phyloP scores from a whole-genome alignment of 92 coral and sea anemone genomes.

The Epizoanthus scotinus region DNA sequence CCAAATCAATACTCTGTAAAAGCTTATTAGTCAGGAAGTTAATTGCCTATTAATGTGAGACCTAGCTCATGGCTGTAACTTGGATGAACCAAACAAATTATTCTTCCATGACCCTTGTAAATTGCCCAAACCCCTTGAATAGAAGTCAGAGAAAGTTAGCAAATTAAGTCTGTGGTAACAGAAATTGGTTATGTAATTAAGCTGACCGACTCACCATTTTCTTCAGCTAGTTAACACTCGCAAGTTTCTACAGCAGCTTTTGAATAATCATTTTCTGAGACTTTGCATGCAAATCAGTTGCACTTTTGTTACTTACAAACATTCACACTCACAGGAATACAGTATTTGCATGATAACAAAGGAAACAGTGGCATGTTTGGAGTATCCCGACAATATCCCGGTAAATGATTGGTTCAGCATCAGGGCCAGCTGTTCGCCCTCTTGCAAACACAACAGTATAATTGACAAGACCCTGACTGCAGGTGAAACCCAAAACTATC shows the following conservation, averaged over 20 bases:
- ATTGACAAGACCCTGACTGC: constrained; percentile 24
- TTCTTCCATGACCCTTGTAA: neutral
- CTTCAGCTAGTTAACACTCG: neutral
- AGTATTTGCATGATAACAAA: constrained; percentile 43
- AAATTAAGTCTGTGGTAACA: neutral
- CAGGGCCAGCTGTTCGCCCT: constrained; percentile 33
- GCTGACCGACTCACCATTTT: neutral
- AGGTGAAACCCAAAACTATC: constrained; percentile 4
- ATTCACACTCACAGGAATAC: constrained; percentile 21
- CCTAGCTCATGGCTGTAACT: neutral
- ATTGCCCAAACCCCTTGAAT: neutral
- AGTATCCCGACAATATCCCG: neutral
- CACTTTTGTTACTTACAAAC: neutral
- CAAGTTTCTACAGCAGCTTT: neutral
- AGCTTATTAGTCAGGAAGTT: constrained; percentile 19
- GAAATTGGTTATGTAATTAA: neutral
- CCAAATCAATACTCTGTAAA: neutral
- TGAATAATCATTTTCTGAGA: neutral
- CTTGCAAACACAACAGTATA: constrained; percentile 21
- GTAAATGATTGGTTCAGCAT: constrained; percentile 18
- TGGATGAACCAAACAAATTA: neutral
- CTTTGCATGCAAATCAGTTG: constrained; percentile 30
- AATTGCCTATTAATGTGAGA: constrained; percentile 34
- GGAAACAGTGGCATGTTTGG: constrained; percentile 24
- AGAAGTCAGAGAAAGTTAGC: neutral